Evolutionary conservation across 2,797 vertebrate species (phyloP).

Genomic region (Holocentrus rufus): DNA sequence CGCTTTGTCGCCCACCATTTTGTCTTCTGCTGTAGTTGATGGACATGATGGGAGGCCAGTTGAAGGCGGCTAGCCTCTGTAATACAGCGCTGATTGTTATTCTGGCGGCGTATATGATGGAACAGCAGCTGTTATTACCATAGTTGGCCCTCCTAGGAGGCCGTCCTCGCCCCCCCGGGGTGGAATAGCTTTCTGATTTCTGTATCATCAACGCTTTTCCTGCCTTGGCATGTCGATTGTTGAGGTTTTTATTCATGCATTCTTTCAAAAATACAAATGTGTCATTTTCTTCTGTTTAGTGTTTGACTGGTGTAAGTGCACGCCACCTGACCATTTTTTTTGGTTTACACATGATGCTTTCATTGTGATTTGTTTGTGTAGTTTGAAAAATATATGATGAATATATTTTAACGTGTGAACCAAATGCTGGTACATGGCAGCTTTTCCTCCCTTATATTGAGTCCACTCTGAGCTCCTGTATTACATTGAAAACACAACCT

Average conservation of each 20-base stretch:
- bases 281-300: not conserved
- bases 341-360: slow-evolving; percentile 1
- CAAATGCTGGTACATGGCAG: too few species aligned
- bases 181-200: slow-evolving; percentile 34
- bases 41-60: slow-evolving; percentile 58
- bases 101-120: slow-evolving; percentile 58
- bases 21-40: slow-evolving; percentile 49
- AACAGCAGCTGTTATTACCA: slow-evolving; percentile 72
- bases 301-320: not conserved
- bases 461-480: too few species aligned
- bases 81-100: slow-evolving; percentile 71
- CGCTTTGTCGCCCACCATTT: slow-evolving; percentile 54
- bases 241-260: slow-evolving; percentile 5
- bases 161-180: slow-evolving; percentile 13
- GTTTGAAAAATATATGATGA: not conserved
- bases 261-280: slow-evolving; percentile 5
- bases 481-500: not conserved
- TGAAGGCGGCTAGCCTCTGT: slow-evolving; percentile 52
- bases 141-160: slow-evolving; percentile 43
- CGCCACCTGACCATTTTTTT: not conserved
- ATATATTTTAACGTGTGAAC: not conserved
- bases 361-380: slow-evolving; percentile 1
- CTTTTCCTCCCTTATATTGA: too few species aligned
- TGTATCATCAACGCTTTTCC: slow-evolving; percentile 32
- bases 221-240: not conserved